A percentile compares a stretch with the other conserved stretches of the same genome.
Evolutionary conservation across 2,797 vertebrate genomes (phyloP).

Genomic region (Mallotus villosus): DNA sequence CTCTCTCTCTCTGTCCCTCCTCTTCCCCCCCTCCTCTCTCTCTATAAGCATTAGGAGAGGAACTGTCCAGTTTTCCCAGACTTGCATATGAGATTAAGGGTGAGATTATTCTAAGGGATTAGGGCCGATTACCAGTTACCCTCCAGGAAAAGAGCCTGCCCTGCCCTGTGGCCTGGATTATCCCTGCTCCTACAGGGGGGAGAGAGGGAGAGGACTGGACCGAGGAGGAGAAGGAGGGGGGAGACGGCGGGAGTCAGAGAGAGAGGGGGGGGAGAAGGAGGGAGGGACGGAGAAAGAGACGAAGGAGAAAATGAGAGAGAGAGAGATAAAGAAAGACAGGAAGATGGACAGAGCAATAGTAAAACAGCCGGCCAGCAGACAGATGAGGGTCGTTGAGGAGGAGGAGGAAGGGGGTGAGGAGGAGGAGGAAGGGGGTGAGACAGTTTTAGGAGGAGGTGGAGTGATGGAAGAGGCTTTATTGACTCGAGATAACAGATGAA

Average conservation of each 20-base stretch:
- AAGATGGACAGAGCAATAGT: background rate
- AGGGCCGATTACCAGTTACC: constrained; percentile 55
- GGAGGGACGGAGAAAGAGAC: constrained; percentile 51
- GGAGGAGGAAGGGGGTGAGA: no score
- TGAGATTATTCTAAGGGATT: constrained; percentile 55
- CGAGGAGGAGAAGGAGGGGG: background rate
- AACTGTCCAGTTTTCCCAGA: constrained; percentile 5
- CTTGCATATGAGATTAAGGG: constrained; percentile 46
- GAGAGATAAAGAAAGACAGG: constrained; percentile 35
- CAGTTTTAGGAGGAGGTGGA: background rate
- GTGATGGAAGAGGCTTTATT: background rate
- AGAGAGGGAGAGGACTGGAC: constrained; percentile 4
- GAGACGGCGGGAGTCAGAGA: constrained; percentile 3
- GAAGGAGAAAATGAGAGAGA: constrained; percentile 45
- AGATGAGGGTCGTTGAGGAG: no score
- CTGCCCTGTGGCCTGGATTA: constrained; percentile 17
- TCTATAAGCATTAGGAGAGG: constrained; percentile 28
- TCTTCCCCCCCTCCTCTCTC: background rate
- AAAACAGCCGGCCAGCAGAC: no score
- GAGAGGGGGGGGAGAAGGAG: constrained; percentile 45
- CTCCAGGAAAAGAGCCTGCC: constrained; percentile 31
- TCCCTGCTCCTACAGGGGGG: background rate
- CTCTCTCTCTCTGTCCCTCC: background rate
- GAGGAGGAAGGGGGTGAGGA: no score
- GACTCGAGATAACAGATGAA: background rate